Conservation (phyloP, 1,140 invertebrate genomes). For the Zaprionus inermis region DNA sequence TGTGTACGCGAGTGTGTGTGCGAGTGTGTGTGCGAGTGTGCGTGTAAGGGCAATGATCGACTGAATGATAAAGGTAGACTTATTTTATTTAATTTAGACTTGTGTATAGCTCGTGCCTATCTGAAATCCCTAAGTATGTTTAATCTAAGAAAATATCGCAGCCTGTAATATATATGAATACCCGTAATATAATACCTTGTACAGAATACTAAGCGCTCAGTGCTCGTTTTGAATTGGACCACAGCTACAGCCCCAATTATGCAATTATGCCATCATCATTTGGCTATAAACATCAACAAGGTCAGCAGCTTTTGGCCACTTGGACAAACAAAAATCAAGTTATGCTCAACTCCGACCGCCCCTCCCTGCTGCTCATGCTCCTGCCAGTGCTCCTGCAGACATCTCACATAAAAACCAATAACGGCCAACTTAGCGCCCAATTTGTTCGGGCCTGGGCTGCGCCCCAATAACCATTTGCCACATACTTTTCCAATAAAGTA, state of each 20-base stretch:
- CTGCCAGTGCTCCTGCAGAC: constrained; percentile 13
- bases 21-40: constrained; percentile 3
- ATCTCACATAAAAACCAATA: constrained; percentile 69
- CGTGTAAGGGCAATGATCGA: constrained; percentile 30
- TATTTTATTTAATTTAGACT: constrained; percentile 58
- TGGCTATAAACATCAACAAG: constrained; percentile 51
- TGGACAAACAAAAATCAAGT: constrained; percentile 65
- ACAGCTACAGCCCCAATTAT: constrained; percentile 57
- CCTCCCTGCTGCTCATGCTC: neutral
- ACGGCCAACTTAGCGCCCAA: constrained; percentile 78
- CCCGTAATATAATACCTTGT: constrained; percentile 56
- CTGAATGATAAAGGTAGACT: constrained; percentile 64
- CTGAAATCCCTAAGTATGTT: constrained; percentile 37
- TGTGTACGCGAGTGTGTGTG: constrained; percentile 5
- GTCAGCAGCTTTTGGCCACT: constrained; percentile 52
- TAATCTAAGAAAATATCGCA: constrained; percentile 44
- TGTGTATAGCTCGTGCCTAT: constrained; percentile 76
- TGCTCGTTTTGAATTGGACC: constrained; percentile 46
- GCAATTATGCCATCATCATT: constrained; percentile 72
- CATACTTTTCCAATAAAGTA: constrained; percentile 83
- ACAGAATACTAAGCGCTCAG: constrained; percentile 67
- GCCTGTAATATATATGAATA: constrained; percentile 71
- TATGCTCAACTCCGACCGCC: constrained; percentile 33
- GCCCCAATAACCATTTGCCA: constrained; percentile 76
- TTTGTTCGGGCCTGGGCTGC: constrained; percentile 54